These are phyloP conservation scores for Pseudomugil gertrudae DNA, from an alignment of 2,797 vertebrate species.

Conservation along the genomic window DNA sequence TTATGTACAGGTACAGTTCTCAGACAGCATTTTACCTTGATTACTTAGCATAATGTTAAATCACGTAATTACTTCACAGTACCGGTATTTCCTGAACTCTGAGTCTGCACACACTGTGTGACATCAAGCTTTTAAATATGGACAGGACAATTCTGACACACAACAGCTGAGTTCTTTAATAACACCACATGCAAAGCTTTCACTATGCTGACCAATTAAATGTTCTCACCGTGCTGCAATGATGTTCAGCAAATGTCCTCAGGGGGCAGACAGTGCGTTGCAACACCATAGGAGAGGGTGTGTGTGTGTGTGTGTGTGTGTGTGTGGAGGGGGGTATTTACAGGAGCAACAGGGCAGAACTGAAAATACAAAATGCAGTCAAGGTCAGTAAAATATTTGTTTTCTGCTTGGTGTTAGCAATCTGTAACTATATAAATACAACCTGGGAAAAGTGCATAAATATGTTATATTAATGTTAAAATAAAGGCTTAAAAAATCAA, in stretches of 20 bases:
- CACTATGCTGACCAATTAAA: constrained; percentile 12
- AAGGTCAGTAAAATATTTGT: not conserved
- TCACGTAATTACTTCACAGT: constrained; percentile 10
- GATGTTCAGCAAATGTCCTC: constrained; percentile 8
- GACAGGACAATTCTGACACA: not conserved
- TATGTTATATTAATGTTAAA: not conserved
- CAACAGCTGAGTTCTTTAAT: constrained; percentile 11
- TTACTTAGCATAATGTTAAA: not conserved
- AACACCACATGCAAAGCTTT: not conserved
- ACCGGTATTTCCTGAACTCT: too few relatives aligned
- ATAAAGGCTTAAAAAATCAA: not conserved
- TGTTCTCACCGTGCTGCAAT: constrained; percentile 13
- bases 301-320: too few relatives aligned
- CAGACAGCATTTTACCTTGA: not conserved
- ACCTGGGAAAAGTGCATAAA: not conserved
- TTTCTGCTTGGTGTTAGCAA: constrained; percentile 4
- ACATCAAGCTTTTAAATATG: constrained; percentile 10
- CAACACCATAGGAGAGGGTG: constrained; percentile 10
- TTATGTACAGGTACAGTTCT: constrained; percentile 18
- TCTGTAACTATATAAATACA: not conserved
- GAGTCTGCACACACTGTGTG: constrained; percentile 3
- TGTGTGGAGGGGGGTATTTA: not conserved
- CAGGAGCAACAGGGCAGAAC: constrained; percentile 2
- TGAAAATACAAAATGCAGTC: not conserved
- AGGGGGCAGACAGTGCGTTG: constrained; percentile 7